These are phyloP conservation scores for Exocentrus adspersus DNA, from an alignment of 2,888 invertebrate species.

Conservation along the genomic window DNA sequence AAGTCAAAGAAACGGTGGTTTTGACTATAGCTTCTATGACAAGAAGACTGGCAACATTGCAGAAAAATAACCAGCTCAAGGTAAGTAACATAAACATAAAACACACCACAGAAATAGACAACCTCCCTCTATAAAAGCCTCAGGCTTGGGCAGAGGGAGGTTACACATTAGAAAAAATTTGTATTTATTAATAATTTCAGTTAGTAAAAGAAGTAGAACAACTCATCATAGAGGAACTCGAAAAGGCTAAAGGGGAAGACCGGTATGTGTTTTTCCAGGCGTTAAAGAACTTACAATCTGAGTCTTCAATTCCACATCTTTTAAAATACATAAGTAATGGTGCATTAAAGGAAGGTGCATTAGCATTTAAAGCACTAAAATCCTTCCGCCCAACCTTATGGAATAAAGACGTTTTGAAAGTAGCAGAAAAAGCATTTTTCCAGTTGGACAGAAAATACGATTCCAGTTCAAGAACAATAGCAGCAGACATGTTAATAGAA, in stretches of 20 bases:
- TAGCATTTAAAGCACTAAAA: constrained; percentile 75
- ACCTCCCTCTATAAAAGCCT: too few relatives aligned
- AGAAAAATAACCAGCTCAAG: constrained; percentile 35
- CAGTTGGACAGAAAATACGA: constrained; percentile 70
- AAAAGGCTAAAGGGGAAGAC: constrained; percentile 65
- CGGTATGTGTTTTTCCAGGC: constrained; percentile 72
- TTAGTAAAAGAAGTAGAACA: constrained; percentile 58
- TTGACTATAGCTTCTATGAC: constrained; percentile 74
- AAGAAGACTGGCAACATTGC: constrained; percentile 60
- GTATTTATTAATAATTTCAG: constrained; percentile 9
- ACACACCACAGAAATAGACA: too few relatives aligned
- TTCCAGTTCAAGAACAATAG: constrained; percentile 75
- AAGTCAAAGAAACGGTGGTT: constrained; percentile 74
- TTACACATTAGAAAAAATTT: too few relatives aligned
- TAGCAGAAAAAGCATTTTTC: constrained; percentile 69
- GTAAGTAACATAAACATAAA: too few relatives aligned
- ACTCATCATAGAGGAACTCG: constrained; percentile 57
- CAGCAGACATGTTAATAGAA: constrained; percentile 75
- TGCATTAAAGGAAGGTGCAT: constrained; percentile 67
- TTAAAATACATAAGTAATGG: constrained; percentile 67
- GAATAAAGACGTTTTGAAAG: constrained; percentile 61
- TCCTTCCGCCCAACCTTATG: constrained; percentile 63
- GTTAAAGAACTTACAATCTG: constrained; percentile 75
- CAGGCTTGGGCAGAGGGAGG: too few relatives aligned
- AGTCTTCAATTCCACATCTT: constrained; percentile 69